Evolutionary conservation across 2,888 invertebrate genomes (phyloP), one percentile per base, ranked within the genome.

Genomic region (Drosophila rubida): DNA sequence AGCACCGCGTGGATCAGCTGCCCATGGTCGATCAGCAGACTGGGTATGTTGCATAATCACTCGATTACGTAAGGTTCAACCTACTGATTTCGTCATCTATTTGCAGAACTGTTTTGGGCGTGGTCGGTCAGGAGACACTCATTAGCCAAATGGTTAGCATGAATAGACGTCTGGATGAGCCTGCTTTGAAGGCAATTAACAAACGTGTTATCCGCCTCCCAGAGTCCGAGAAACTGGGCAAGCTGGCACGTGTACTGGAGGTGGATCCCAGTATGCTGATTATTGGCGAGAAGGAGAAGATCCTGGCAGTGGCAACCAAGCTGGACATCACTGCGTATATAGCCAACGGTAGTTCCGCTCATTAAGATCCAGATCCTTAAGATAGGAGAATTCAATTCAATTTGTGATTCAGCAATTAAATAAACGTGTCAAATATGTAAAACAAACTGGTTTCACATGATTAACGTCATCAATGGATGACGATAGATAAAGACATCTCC

Each of bases 221-320:
- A 44, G 92, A 94, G 51, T 91, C 94, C 62, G 94, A 95, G 4
- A 94, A 94, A 7, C 92, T 98, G 11, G 96, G 97, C 3, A 93
- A 94, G 74, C 92, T 97, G 42, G 96, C 97, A 0, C 93, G 96
- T 54, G 94, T 97, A 86, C 93, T 98, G 54, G 97, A 98, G 90
- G 94, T 95, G 51, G 95, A 97, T 73, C 93, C 95, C 19, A 97
- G 95, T 90, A 96, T 95, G 4, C 92, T 97, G 9, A 94, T 97
- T 42, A 69, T 90, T 9, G 92, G 92, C 76, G 92, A 92, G 49
- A 93, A 94, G 85, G 93, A 93, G 71, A 94, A 95, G 13, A 91
- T 95, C 66, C 82, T 80, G 49, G 96, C 96, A 32, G 92, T 96
- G 58, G 93, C 95, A 1, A 95, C 94, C 25, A 95, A 95, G 64